Conservation (phyloP, 2,888 invertebrate species). For the Hirtodrosophila histrioides region DNA sequence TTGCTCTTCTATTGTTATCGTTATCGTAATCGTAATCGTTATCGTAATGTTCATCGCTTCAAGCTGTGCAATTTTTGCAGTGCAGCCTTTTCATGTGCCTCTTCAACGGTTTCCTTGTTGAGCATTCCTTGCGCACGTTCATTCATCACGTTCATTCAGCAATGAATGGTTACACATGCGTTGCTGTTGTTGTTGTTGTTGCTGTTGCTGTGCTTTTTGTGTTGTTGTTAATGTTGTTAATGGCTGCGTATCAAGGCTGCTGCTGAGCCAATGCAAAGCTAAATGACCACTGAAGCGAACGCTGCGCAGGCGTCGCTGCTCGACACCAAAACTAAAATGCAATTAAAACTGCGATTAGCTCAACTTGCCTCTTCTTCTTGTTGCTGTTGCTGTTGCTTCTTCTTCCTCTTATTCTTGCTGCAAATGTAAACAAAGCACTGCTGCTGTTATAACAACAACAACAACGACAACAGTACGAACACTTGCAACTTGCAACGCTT, state of each 20-base stretch:
- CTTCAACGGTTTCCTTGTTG: conserved; percentile 33
- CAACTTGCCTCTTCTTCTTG: conserved; percentile 17
- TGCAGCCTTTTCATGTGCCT: conserved; percentile 8
- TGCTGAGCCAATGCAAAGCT: conserved; percentile 49
- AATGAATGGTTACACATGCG: conserved; percentile 25
- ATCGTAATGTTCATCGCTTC: conserved; percentile 21
- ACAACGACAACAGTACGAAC: conserved; percentile 27
- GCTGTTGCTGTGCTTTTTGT: conserved; percentile 23
- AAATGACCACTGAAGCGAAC: conserved; percentile 55
- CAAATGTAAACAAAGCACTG: conserved; percentile 49
- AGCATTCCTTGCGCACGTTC: conserved; percentile 10
- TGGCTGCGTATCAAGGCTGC: conserved; percentile 62
- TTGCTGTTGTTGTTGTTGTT: conserved; percentile 19
- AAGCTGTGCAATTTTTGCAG: conserved; percentile 29
- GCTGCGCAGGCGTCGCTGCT: conserved; percentile 58
- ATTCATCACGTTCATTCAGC: conserved; percentile 23
- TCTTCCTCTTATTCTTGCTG: conserved; percentile 17
- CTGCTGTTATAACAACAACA: conserved; percentile 11
- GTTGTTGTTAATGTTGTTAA: conserved; percentile 50
- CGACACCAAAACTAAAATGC: conserved; percentile 63
- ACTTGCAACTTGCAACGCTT: conserved; percentile 59
- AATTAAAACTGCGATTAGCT: conserved; percentile 60
- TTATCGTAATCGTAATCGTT: conserved; percentile 21
- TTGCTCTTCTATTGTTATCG: no score
- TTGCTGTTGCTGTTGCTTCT: conserved; percentile 8